Evolutionary conservation across 2,113 vertebrate genomes (phyloP), one percentile per base, ranked within the genome.

Genomic region (Maccullochella peelii): DNA sequence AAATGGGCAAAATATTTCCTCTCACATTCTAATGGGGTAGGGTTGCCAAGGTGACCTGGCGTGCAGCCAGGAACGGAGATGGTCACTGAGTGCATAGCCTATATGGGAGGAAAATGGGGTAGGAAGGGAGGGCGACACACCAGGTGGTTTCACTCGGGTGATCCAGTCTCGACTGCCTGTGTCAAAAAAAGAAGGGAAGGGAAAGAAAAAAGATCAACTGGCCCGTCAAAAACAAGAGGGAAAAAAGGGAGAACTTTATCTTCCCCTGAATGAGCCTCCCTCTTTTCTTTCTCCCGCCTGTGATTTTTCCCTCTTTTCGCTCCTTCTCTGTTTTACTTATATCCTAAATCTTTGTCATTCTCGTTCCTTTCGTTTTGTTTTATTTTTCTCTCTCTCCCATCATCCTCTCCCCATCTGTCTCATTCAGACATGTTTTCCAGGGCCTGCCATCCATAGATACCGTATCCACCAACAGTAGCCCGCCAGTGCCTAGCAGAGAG

Each of bases 381-480:
- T n/a, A n/a, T n/a, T 3, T 40, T 8, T 57, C 36, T 90, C 81
- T 86, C 79, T 58, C 72, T 84, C 90, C 89, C 91, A 89, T 93
- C 87, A 91, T 86, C 86, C 85, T 91, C 91, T 90, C 91, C 84
- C 86, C 90, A 93, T 94, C 89, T 85, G 87, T 94, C 93, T 94
- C 89, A 86, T 90, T 92, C 85, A 91, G 88, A 90, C 90, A 82
- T 95, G 91, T 95, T 95, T 95, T 95, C 89, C 91, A 92, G 73
- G 66, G 82, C 80, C 90, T 93, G 90, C 91, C 91, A 91, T 93
- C 87, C 92, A 90, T 92, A 93, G 94, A 95, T 94, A 95, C 93
- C 57, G 91, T 95, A 94, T 95, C 94, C 93, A 95, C 90, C 91
- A 95, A 94, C 94, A 95, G 94, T 95, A 95, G 94, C 90, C 89